Base-by-base conservation (phyloP, 2,113 vertebrate genomes). In the Tiliqua scincoides region DNA sequence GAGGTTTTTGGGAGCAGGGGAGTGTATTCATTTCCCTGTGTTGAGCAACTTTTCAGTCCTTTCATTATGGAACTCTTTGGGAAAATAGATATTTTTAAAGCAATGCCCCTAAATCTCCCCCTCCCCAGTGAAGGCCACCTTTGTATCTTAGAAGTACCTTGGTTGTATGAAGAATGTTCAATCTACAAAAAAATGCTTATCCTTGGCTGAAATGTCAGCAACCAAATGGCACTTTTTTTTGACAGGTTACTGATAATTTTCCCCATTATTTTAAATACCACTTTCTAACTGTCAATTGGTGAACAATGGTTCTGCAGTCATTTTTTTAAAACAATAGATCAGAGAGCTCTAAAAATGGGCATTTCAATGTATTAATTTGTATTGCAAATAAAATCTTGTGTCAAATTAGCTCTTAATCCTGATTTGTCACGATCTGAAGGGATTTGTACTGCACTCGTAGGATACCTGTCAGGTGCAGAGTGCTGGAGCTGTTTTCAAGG, bases 381-480 rank as follows among this genome's bases (percentile, higher is more conserved):
- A 94, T 90, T 89, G 91, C 91, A 90, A 93, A 90, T 85, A 91
- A 96, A 95, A 93, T 91, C 79, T 93, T 91, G 94, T 95, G 94
- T 95, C 92, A 95, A 93, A 89, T 84, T 59, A 54, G 59, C 57
- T 85, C 1, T 14, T 80, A 59, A 35, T 82, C 93, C 87, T 82
- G 23, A 0, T 78, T 90, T 91, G 37, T 91, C 54, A 59, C 74
- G 18, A 90, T 88, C 85, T 91, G 90, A 84, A 91, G 89, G 59
- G 76, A 89, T 85, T 3, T 0, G 0, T 18, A 0, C 37, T 80
- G 90, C 89, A 89, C 75, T 76, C 54, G 9, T 0, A 54, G 75
- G 92, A 75, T 48, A 40, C 0, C 15, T 88, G 25, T 43, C 83
- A 32, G 52, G 25, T 27, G 43, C 73, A 61, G 37, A 25, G 23